These are phyloP conservation scores for Benitochromis conjunctus DNA, from an alignment of 2,113 vertebrate genomes.

Conservation along the genomic window DNA sequence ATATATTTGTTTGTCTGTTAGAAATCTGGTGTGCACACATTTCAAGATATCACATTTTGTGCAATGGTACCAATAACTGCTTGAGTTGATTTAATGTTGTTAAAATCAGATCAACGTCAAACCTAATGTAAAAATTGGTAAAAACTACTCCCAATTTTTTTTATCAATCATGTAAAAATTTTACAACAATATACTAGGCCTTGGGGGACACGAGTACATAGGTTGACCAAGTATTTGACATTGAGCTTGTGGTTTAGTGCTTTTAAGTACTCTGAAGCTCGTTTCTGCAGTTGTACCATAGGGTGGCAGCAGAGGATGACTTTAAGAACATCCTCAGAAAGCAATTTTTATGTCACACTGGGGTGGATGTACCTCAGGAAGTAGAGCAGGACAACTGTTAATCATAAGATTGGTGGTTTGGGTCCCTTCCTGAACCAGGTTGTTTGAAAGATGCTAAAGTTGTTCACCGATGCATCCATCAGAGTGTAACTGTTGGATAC, in stretches of 20 bases:
- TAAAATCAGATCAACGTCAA: too few species aligned
- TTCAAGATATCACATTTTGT: too few species aligned
- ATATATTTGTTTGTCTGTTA: background rate
- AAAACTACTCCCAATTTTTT: too few species aligned
- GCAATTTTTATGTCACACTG: background rate
- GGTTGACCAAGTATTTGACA: too few species aligned
- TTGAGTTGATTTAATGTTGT: too few species aligned
- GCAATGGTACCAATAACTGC: too few species aligned
- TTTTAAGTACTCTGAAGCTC: background rate
- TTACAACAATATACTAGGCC: too few species aligned
- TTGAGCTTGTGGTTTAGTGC: too few species aligned
- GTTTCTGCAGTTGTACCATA: background rate
- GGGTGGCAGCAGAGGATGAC: background rate
- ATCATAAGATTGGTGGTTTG: background rate
- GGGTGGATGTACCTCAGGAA: background rate
- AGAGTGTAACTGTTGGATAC: background rate
- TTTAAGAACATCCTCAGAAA: background rate
- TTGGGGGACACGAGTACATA: too few species aligned
- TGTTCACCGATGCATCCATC: background rate
- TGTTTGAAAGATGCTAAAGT: background rate
- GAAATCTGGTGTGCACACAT: too few species aligned
- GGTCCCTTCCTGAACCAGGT: background rate
- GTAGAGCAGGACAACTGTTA: background rate
- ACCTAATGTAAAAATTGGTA: background rate
- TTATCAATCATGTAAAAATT: too few species aligned